These are phyloP conservation scores for Hippocampus kuda DNA, from an alignment of 2,797 vertebrate genomes.

Conservation along the genomic window DNA sequence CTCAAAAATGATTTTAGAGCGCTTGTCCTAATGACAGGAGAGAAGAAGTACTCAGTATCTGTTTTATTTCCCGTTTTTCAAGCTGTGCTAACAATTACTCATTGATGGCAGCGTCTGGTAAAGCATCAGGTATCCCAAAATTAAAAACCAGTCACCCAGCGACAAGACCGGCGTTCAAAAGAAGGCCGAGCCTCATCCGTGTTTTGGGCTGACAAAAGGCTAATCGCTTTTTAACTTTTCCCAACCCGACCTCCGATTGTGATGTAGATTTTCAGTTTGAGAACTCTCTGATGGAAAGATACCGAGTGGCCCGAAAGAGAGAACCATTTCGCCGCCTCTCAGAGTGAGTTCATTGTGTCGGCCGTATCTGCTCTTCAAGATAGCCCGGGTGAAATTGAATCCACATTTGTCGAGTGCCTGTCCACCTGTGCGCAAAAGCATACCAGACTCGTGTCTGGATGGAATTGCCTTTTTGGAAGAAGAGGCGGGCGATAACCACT, in stretches of 20 bases:
- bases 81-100: neutral
- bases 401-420: neutral
- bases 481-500: conserved; percentile 3
- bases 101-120: neutral
- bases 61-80: neutral
- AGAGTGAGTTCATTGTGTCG: conserved; percentile 4
- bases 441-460: conserved; percentile 3
- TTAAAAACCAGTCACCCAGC: neutral
- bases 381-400: conserved; percentile 2
- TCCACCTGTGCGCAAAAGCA: neutral
- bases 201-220: neutral
- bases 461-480: conserved; percentile 3
- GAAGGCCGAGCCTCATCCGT: no score
- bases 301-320: neutral
- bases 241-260: neutral
- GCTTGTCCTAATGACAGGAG: neutral
- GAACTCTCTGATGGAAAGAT: neutral
- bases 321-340: neutral
- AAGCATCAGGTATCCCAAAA: neutral
- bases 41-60: neutral
- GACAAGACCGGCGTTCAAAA: neutral
- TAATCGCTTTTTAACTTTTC: neutral
- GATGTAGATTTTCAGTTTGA: neutral
- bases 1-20: neutral
- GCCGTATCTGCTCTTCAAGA: neutral